These are phyloP conservation scores for Aproaerema taeniolella DNA, from an alignment of 2,888 invertebrate species.

Conservation along the genomic window DNA sequence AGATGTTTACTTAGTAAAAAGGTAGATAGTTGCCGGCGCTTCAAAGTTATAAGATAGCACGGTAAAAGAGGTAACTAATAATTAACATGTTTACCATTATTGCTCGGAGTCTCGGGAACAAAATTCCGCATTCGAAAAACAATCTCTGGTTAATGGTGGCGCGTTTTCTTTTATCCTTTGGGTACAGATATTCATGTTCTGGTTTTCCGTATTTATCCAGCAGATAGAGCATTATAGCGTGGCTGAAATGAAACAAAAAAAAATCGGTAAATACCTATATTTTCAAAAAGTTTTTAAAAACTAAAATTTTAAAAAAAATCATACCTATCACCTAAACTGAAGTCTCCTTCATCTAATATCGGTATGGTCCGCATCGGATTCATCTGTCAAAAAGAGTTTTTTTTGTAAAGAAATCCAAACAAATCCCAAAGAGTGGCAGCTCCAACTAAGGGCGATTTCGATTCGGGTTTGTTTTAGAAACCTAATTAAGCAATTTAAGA, in stretches of 20 bases:
- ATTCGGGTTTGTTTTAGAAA: too few species aligned
- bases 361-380: constrained; percentile 66
- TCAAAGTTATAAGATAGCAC: too few species aligned
- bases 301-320: too few species aligned
- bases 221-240: constrained; percentile 59
- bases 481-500: too few species aligned
- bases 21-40: too few species aligned
- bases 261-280: neutral
- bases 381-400: constrained; percentile 43
- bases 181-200: constrained; percentile 47
- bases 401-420: neutral
- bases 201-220: constrained; percentile 51
- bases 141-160: constrained; percentile 51
- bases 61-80: too few species aligned
- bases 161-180: constrained; percentile 42
- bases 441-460: too few species aligned
- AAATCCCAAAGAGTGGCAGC: neutral
- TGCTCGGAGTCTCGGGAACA: constrained; percentile 53
- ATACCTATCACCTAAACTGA: constrained; percentile 59
- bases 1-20: too few species aligned
- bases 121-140: constrained; percentile 58
- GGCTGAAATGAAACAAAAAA: constrained; percentile 38
- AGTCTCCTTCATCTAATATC: constrained; percentile 50
- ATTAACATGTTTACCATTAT: constrained; percentile 51
- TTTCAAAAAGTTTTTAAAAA: too few species aligned